Percentiles rank a stretch among this genome's conserved stretches.
Conservation (phyloP, 2,797 vertebrate species). For the Yasuhikotakia modesta region DNA sequence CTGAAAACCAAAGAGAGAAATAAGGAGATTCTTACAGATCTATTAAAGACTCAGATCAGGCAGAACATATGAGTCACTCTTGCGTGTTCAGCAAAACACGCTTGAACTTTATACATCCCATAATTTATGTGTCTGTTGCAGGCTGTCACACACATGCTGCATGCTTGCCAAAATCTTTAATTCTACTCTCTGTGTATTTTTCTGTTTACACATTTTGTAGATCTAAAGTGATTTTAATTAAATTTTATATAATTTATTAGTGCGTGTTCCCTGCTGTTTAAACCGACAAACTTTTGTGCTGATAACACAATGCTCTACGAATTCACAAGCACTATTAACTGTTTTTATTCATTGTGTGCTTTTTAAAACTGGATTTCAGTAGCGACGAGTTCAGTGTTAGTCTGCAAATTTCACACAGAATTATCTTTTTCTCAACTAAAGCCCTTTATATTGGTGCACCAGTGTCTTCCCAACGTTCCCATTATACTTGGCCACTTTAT, state of each 20-base stretch:
- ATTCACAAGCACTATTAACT: too few species aligned
- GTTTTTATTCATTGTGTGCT: neutral
- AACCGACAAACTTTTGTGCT: too few species aligned
- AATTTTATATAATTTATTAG: too few species aligned
- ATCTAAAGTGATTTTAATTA: too few species aligned
- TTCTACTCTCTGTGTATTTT: constrained; percentile 2
- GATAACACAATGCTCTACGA: too few species aligned
- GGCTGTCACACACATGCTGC: neutral
- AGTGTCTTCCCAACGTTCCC: constrained; percentile 56
- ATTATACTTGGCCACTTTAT: constrained; percentile 56
- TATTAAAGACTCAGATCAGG: constrained; percentile 33
- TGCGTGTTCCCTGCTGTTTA: too few species aligned
- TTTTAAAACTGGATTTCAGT: neutral
- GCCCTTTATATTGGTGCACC: constrained; percentile 48
- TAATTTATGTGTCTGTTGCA: neutral
- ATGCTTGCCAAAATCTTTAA: neutral
- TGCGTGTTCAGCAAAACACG: constrained; percentile 5
- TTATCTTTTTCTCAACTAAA: constrained; percentile 58
- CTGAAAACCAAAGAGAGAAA: constrained; percentile 20
- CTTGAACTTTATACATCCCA: neutral
- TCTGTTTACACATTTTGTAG: too few species aligned
- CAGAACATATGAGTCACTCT: constrained; percentile 37
- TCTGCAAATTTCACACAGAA: constrained; percentile 29
- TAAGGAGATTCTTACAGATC: constrained; percentile 12
- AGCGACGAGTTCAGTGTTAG: constrained; percentile 6